phyloP scores from a whole-genome alignment of 2,888 invertebrate genomes.

The Himalopsyche japonica region DNA sequence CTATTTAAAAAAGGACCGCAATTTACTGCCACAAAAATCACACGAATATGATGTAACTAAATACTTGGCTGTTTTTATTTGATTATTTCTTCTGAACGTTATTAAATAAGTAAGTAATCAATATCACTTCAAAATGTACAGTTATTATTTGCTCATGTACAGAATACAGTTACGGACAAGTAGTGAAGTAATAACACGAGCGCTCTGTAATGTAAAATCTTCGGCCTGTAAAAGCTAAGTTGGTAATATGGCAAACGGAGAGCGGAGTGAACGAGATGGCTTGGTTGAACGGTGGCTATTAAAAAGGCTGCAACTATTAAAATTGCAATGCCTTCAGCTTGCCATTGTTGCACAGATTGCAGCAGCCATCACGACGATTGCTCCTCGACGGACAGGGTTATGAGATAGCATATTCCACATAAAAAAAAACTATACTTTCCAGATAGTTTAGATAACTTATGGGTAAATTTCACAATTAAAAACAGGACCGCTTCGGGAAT shows the following conservation, averaged over 20 bases:
- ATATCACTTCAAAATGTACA: background rate
- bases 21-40: too few species aligned
- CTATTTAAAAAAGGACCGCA: too few species aligned
- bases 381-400: background rate
- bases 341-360: background rate
- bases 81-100: too few species aligned
- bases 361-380: background rate
- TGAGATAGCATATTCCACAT: background rate
- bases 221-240: background rate
- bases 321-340: background rate
- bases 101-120: background rate
- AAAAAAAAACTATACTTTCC: too few species aligned
- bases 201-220: background rate
- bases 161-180: background rate
- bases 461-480: too few species aligned
- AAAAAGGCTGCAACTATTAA: constrained; percentile 1
- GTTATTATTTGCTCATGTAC: background rate
- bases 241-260: background rate
- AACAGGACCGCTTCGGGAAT: too few species aligned
- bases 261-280: background rate
- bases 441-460: too few species aligned
- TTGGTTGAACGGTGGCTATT: background rate
- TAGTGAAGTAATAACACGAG: background rate
- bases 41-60: too few species aligned
- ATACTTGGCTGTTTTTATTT: too few species aligned